Conservation (phyloP, 2,113 vertebrate species). For the Sylvietta virens region DNA sequence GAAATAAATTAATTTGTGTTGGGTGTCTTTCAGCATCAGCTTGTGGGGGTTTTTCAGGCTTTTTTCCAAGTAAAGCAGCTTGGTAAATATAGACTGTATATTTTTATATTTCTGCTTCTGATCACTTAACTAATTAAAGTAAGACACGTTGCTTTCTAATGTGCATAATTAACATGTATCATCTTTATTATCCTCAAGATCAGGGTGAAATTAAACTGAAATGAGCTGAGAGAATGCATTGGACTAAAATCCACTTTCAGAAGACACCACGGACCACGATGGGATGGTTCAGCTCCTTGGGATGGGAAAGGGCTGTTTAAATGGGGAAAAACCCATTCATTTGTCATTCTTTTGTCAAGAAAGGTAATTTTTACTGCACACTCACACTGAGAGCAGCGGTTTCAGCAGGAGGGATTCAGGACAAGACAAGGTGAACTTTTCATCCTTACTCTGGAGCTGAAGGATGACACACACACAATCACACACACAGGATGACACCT, state of each 20-base stretch:
- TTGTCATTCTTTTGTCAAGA: not conserved
- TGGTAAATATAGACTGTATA: not conserved
- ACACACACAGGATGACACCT: not conserved
- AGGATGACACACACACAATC: too few species aligned
- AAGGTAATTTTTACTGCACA: not conserved
- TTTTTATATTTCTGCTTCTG: not conserved
- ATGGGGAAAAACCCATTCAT: accelerated
- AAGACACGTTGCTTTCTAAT: not conserved
- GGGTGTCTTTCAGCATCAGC: not conserved
- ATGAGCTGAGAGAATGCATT: not conserved
- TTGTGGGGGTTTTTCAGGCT: not conserved
- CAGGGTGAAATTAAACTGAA: not conserved
- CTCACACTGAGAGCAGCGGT: not conserved
- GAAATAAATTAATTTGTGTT: not conserved
- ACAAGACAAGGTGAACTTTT: not conserved
- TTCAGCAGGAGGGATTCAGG: not conserved
- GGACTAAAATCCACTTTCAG: not conserved
- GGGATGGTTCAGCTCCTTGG: not conserved
- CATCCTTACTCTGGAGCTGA: not conserved
- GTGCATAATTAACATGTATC: not conserved
- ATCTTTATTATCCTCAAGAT: not conserved
- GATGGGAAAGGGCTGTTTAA: not conserved
- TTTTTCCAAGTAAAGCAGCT: not conserved
- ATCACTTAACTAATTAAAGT: not conserved
- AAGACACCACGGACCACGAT: accelerated